Evolutionary conservation across 1,140 invertebrate species (phyloP).

Genomic region (Drosophila watanabei): DNA sequence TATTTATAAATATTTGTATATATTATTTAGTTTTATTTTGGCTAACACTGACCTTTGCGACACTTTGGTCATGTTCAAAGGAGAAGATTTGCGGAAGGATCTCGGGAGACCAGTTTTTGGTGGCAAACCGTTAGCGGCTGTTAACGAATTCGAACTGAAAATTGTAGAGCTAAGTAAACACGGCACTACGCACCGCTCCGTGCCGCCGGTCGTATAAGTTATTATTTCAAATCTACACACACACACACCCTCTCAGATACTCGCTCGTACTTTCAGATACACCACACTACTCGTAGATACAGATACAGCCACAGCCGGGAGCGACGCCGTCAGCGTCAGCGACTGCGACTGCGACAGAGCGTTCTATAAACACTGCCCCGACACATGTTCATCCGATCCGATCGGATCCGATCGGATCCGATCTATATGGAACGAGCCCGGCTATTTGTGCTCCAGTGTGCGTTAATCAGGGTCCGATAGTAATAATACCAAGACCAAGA

Average conservation of each 20-base stretch:
- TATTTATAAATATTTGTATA: neutral
- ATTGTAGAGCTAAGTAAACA: slow-evolving; percentile 68
- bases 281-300: slow-evolving; percentile 38
- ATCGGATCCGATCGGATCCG: slow-evolving; percentile 24
- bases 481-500: slow-evolving; percentile 6
- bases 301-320: neutral
- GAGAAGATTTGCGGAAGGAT: slow-evolving; percentile 24
- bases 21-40: neutral
- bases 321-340: neutral
- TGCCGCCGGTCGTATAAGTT: slow-evolving; percentile 77
- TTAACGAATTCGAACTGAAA: slow-evolving; percentile 79
- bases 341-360: slow-evolving; percentile 8
- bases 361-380: slow-evolving; percentile 38
- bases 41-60: slow-evolving; percentile 34
- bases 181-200: slow-evolving; percentile 53
- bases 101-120: neutral
- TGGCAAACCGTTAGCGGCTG: slow-evolving; percentile 78
- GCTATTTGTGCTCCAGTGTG: neutral
- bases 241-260: slow-evolving; percentile 26
- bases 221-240: slow-evolving; percentile 69
- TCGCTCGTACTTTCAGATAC: slow-evolving; percentile 31
- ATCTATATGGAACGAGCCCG: slow-evolving; percentile 50
- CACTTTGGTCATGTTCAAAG: slow-evolving; percentile 35
- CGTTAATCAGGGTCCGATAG: slow-evolving; percentile 36
- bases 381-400: slow-evolving; percentile 34